Evolutionary conservation across 2,888 invertebrate genomes (phyloP), one percentile per base, ranked within the genome.

Genomic region (Notocelia uddmanniana): DNA sequence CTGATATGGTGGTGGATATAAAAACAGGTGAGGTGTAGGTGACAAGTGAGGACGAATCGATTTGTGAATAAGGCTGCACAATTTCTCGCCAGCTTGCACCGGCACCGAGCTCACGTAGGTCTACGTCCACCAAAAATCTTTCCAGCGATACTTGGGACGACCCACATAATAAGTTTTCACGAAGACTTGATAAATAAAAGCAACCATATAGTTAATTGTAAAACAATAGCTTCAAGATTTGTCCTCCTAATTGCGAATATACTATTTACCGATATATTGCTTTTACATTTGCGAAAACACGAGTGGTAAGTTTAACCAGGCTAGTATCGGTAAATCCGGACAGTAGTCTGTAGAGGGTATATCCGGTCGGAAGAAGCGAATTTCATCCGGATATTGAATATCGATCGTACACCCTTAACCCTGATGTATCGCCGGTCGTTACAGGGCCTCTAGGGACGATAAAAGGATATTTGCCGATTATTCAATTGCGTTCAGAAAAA

Each of bases 361-460:
- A 87, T 88, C 91, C 90, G 91, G 87, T 89, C 89, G 93, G 92
- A 93, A 92, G 89, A 89, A 87, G 86, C 88, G 90, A 92, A 92
- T 91, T 89, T 87, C 86, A 82, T 77, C 88, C 92, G 93, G 93
- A 93, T 93, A 93, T 93, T 93, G 92, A 92, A 92, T 93, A 93
- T 93, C 92, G 93, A 93, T 92, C 92, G 90, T 78, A 86, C 84
- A 88, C 91, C 90, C 93, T 91, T 91, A 92, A 89, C 91, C 88
- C 89, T 91, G 91, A 92, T 88, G 89, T 92, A 92, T 89, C 84
- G 87, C 73, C 81, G 81, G 83, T 88, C 86, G 89, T 89, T 87
- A 87, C 87, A 81, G 85, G 83, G 86, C 88, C 88, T 86, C 80
- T 76, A 75, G 83, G 79, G 79, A 84, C 83, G 83, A 87, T 87